Evolutionary conservation across 2,113 vertebrate genomes (phyloP).

Genomic region (Pseudorasbora parva): DNA sequence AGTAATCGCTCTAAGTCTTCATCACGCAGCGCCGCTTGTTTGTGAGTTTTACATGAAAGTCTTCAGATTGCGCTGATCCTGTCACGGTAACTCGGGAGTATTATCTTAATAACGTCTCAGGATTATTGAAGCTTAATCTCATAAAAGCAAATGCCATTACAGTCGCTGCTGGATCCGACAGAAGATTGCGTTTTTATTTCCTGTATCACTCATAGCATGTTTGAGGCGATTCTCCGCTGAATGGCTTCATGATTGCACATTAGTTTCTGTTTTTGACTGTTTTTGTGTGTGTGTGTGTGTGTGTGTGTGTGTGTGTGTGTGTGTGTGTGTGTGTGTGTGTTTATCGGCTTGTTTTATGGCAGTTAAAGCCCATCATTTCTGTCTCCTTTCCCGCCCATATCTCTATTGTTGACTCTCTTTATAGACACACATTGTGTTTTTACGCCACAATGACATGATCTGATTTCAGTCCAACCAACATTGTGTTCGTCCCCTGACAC

Average conservation of each 20-base stretch:
- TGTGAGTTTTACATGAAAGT: constrained; percentile 19
- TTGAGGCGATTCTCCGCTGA: constrained; percentile 4
- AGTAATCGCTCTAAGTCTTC: not conserved
- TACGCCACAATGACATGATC: not conserved
- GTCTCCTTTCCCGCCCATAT: not conserved
- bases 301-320: no score
- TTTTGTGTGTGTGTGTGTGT: no score
- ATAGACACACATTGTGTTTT: constrained; percentile 7
- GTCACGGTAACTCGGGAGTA: constrained; percentile 21
- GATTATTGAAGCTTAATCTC: constrained; percentile 41
- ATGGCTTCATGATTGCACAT: constrained; percentile 3
- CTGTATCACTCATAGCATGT: constrained; percentile 28
- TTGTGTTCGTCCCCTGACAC: not conserved
- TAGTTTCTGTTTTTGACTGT: not conserved
- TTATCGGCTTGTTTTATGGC: constrained; percentile 17
- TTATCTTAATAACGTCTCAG: constrained; percentile 40
- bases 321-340: no score
- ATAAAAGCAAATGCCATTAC: constrained; percentile 44
- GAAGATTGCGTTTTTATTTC: constrained; percentile 42
- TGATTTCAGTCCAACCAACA: not conserved
- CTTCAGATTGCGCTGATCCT: not conserved
- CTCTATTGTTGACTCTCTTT: constrained; percentile 11
- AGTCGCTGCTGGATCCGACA: constrained; percentile 23
- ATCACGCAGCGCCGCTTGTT: not conserved
- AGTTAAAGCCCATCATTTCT: constrained; percentile 7